Evolutionary conservation across 2,113 vertebrate genomes (phyloP).

Genomic region (Struthio camelus): DNA sequence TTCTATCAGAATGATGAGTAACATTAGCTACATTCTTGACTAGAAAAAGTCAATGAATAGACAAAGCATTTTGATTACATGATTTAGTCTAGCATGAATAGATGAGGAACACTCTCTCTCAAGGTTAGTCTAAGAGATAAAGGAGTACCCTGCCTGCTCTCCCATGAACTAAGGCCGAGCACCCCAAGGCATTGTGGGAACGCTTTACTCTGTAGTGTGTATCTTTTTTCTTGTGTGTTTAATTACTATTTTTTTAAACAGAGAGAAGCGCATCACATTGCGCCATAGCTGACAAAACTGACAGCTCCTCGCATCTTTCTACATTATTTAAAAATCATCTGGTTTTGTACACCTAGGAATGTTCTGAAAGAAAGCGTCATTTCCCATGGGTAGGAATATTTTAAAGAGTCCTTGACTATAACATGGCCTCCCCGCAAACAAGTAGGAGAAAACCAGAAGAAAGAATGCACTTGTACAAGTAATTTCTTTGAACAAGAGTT

Average conservation of each 20-base stretch:
- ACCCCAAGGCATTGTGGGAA: conserved; percentile 12
- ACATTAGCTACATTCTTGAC: conserved; percentile 25
- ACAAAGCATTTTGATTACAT: conserved; percentile 16
- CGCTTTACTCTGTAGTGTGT: not conserved
- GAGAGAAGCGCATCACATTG: conserved; percentile 38
- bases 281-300: conserved; percentile 54
- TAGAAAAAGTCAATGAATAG: not conserved
- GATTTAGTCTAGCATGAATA: conserved; percentile 29
- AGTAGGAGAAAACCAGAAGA: not conserved
- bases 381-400: conserved; percentile 43
- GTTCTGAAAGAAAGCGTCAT: conserved; percentile 52
- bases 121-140: conserved; percentile 23
- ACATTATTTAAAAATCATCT: conserved; percentile 63
- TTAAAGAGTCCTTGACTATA: conserved; percentile 2
- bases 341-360: conserved; percentile 45
- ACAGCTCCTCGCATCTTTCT: conserved; percentile 60
- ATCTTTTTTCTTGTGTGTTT: not conserved
- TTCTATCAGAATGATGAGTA: not conserved
- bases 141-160: not conserved
- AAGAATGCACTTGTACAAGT: not conserved
- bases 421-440: not conserved
- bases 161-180: conserved; percentile 1
- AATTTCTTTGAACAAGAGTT: not conserved
- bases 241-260: conserved; percentile 40
- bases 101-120: conserved; percentile 6